Conservation (phyloP, 2,888 invertebrate species). For the Phyllotreta cruciferae region DNA sequence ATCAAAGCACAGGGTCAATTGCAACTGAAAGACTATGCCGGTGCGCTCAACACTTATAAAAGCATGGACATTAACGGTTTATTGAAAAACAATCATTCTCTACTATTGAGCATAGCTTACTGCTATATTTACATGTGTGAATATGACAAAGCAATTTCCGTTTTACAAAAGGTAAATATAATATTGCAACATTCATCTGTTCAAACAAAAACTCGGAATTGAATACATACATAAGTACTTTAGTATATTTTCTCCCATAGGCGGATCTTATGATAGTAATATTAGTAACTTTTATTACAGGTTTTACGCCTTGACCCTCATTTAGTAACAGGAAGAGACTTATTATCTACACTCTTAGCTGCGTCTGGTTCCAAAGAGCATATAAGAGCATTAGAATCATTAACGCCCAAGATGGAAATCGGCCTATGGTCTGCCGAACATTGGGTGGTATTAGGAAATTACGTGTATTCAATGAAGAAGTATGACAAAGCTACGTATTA, state of each 20-base stretch:
- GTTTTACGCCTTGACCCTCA: constrained; percentile 53
- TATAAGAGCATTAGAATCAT: constrained; percentile 51
- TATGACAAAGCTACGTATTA: constrained; percentile 75
- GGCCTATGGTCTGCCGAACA: constrained; percentile 64
- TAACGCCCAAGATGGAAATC: constrained; percentile 49
- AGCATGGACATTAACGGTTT: constrained; percentile 70
- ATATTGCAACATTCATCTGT: constrained; percentile 3
- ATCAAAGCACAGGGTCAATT: constrained; percentile 71
- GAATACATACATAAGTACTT: neutral
- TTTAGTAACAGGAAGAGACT: constrained; percentile 50
- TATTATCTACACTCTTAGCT: constrained; percentile 52
- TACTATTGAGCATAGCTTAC: constrained; percentile 75
- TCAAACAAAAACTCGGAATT: too few relatives aligned
- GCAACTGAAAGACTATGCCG: constrained; percentile 71
- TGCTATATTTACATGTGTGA: constrained; percentile 77
- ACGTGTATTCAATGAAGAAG: constrained; percentile 69
- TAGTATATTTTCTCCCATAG: too few relatives aligned
- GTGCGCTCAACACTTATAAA: constrained; percentile 72
- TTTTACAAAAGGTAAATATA: constrained; percentile 60
- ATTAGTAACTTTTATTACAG: constrained; percentile 38
- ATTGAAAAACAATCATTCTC: constrained; percentile 71
- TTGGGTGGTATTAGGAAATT: constrained; percentile 80
- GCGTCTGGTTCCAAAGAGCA: constrained; percentile 53
- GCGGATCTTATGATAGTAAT: too few relatives aligned
- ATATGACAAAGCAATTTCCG: constrained; percentile 68